phyloP scores from a whole-genome alignment of 37 sponge, comb jelly and placozoan species.

The Chondrilla cf. caribensis region DNA sequence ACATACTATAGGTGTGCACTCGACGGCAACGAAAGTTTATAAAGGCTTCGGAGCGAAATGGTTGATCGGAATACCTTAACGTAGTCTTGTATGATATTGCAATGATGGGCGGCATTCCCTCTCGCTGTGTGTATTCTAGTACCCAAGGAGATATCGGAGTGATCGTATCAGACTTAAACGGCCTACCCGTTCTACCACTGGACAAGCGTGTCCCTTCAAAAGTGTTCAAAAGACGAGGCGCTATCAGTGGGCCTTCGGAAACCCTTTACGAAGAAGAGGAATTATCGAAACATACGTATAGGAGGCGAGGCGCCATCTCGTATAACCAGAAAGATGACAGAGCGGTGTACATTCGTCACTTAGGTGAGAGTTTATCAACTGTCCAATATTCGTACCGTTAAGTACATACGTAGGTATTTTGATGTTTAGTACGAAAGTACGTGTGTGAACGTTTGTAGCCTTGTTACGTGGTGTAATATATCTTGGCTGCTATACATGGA shows the following conservation, averaged over 20 bases:
- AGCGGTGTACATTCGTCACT: conserved; percentile 60
- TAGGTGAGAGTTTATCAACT: conserved; percentile 39
- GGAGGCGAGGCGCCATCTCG: conserved; percentile 51
- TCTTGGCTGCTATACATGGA: too few relatives aligned
- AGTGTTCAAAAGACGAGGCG: conserved; percentile 34
- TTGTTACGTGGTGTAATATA: too few relatives aligned
- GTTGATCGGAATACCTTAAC: too few relatives aligned
- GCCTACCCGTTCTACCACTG: conserved; percentile 27
- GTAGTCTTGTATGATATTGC: background rate
- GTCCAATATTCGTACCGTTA: background rate
- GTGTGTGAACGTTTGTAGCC: too few relatives aligned
- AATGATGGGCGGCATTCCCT: conserved; percentile 12
- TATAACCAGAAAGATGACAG: conserved; percentile 45
- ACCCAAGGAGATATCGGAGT: background rate
- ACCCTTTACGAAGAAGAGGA: background rate
- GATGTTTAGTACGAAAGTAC: too few relatives aligned
- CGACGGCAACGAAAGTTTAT: background rate
- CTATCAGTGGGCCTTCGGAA: conserved; percentile 28
- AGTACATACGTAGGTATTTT: too few relatives aligned
- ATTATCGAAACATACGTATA: background rate
- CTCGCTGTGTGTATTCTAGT: background rate
- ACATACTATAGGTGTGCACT: too few relatives aligned
- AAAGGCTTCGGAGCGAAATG: background rate
- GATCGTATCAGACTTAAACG: conserved; percentile 1
- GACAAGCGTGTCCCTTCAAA: conserved; percentile 31